phyloP scores from a whole-genome alignment of 2,888 invertebrate genomes.

The Eilema depressum region DNA sequence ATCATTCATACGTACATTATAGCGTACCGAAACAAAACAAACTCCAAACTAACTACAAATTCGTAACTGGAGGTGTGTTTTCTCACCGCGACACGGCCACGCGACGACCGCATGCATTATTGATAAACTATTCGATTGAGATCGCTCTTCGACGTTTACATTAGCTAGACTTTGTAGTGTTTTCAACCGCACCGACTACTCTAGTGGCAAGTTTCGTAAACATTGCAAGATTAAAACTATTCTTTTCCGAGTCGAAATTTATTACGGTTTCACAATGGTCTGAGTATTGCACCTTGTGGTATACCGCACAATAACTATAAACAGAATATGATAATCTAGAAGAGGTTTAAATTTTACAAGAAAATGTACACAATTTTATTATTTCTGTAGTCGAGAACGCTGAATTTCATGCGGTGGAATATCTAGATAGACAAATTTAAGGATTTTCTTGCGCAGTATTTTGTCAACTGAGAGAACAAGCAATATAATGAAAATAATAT shows the following conservation, averaged over 20 bases:
- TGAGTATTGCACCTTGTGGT: slow-evolving; percentile 6
- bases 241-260: slow-evolving; percentile 10
- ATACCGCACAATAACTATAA: slow-evolving; percentile 1
- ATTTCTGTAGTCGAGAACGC: not conserved
- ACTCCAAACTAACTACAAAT: slow-evolving; percentile 30
- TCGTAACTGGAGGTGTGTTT: slow-evolving; percentile 42
- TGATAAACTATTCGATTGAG: slow-evolving; percentile 53
- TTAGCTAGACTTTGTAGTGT: slow-evolving; percentile 26
- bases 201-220: slow-evolving; percentile 18
- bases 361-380: not conserved
- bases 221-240: slow-evolving; percentile 10
- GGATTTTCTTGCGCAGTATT: slow-evolving; percentile 11
- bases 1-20: slow-evolving; percentile 17
- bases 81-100: slow-evolving; percentile 36
- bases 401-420: not conserved
- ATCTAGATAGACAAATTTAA: not conserved
- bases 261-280: not conserved
- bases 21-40: slow-evolving; percentile 22
- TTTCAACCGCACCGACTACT: slow-evolving; percentile 16
- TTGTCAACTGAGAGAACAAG: slow-evolving; percentile 20
- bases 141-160: slow-evolving; percentile 40
- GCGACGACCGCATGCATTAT: slow-evolving; percentile 51
- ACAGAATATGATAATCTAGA: not conserved
- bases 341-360: not conserved
- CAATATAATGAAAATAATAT: slow-evolving; percentile 23